A percentile compares a stretch with the other conserved stretches of the same genome.
phyloP scores from a whole-genome alignment of 2,888 invertebrate genomes.

The Ectropis crepuscularia region DNA sequence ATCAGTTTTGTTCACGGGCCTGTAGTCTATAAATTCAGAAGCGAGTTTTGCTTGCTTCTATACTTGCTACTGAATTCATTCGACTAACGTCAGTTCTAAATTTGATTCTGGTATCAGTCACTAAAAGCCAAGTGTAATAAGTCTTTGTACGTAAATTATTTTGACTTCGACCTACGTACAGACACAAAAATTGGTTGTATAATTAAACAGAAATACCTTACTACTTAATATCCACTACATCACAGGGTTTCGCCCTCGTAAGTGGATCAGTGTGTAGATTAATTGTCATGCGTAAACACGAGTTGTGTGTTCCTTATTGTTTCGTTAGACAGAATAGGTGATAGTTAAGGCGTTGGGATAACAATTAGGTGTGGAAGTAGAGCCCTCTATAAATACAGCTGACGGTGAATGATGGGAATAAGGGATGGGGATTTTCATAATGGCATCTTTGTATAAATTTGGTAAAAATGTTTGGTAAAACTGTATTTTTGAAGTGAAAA shows the following conservation, averaged over 20 bases:
- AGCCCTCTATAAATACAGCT: slow-evolving; percentile 9
- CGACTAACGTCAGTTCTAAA: too few species aligned
- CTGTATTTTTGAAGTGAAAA: too few species aligned
- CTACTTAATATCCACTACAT: slow-evolving; percentile 7
- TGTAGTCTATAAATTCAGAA: too few species aligned
- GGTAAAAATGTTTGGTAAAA: too few species aligned
- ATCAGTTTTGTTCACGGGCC: too few species aligned
- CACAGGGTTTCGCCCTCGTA: slow-evolving; percentile 22
- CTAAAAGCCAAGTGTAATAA: too few species aligned
- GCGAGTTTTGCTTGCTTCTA: too few species aligned
- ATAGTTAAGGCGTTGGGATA: slow-evolving; percentile 11
- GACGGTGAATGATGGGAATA: slow-evolving; percentile 1
- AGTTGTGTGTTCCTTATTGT: slow-evolving; percentile 28
- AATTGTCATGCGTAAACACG: slow-evolving; percentile 31
- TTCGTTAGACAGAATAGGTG: slow-evolving; percentile 12
- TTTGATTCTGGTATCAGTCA: too few species aligned
- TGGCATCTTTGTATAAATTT: neutral
- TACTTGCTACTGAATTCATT: too few species aligned
- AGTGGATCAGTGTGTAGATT: slow-evolving; percentile 36
- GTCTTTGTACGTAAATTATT: too few species aligned
- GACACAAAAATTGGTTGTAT: neutral
- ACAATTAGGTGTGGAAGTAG: slow-evolving; percentile 16
- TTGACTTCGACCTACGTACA: neutral
- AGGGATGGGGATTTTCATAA: neutral
- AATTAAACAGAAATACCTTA: neutral